A percentile compares a stretch with the other conserved stretches of the same genome.
Evolutionary conservation across 1,140 invertebrate genomes (phyloP).

Genomic region (Lepidotrigona ventralis): DNA sequence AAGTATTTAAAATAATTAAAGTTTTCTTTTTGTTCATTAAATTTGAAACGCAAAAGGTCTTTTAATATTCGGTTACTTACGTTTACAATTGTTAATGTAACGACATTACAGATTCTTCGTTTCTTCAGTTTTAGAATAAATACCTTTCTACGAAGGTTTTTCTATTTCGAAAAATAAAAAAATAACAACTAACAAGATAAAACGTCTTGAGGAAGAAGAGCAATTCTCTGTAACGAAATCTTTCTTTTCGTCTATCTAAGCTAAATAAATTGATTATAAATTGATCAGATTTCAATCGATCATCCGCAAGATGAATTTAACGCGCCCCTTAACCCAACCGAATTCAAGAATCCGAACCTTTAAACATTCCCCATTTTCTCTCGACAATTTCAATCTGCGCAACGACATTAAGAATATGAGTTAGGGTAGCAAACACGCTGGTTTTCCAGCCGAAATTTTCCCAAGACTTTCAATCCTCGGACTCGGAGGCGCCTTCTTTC

Average conservation of each 20-base stretch:
- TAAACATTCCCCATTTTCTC: not conserved
- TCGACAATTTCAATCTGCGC: not conserved
- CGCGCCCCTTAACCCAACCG: not conserved
- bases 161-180: no score
- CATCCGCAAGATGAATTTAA: not conserved
- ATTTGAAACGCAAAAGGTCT: no score
- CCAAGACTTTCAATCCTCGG: conserved; percentile 9
- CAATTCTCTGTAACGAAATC: no score
- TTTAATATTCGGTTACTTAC: no score
- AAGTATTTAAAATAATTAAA: no score
- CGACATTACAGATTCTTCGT: no score
- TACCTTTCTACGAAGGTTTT: no score
- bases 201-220: no score
- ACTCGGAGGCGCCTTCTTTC: not conserved
- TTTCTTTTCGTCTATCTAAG: not conserved
- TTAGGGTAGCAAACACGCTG: not conserved
- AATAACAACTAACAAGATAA: no score
- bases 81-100: no score
- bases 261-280: not conserved
- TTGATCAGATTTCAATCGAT: not conserved
- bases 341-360: not conserved
- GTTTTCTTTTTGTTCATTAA: no score
- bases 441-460: conserved; percentile 14
- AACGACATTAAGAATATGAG: not conserved
- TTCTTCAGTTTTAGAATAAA: no score